phyloP scores from a whole-genome alignment of 2,888 invertebrate species.

The Desoria tigrina region DNA sequence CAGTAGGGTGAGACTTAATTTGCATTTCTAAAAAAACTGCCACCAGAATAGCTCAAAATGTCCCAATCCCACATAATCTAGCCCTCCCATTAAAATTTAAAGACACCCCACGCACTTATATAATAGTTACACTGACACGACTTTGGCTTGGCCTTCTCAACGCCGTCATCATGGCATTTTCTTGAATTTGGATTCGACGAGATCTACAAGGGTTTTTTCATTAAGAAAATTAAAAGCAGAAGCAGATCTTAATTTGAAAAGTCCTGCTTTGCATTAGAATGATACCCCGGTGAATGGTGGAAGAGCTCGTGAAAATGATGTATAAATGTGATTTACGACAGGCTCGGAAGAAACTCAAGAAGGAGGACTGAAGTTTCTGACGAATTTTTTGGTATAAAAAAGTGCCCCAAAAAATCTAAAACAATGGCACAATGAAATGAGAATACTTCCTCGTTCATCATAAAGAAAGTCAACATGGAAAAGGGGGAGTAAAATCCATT shows the following conservation, averaged over 20 bases:
- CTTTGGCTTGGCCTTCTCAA: too few relatives aligned
- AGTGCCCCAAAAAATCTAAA: constrained; percentile 44
- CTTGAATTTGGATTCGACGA: neutral
- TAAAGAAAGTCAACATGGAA: constrained; percentile 49
- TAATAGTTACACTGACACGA: too few relatives aligned
- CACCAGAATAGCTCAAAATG: too few relatives aligned
- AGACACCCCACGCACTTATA: too few relatives aligned
- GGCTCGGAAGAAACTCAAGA: constrained; percentile 2
- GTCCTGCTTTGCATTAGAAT: constrained; percentile 4
- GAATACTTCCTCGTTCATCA: constrained; percentile 43
- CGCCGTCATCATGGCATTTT: too few relatives aligned
- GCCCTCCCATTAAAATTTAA: too few relatives aligned
- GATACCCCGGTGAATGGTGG: constrained; percentile 5
- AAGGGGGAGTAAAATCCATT: constrained; percentile 53
- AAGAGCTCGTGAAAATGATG: too few relatives aligned
- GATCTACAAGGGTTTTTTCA: constrained; percentile 18
- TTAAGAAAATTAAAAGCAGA: constrained; percentile 7
- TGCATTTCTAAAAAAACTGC: too few relatives aligned
- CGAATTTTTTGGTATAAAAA: constrained; percentile 12
- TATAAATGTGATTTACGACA: constrained; percentile 32
- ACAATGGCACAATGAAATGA: constrained; percentile 41
- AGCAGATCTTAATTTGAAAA: constrained; percentile 1
- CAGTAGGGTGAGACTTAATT: too few relatives aligned
- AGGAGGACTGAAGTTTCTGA: constrained; percentile 18
- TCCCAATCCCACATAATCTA: too few relatives aligned